Base-by-base conservation (phyloP, 2,113 vertebrate species). In the Meleagris gallopavo region DNA sequence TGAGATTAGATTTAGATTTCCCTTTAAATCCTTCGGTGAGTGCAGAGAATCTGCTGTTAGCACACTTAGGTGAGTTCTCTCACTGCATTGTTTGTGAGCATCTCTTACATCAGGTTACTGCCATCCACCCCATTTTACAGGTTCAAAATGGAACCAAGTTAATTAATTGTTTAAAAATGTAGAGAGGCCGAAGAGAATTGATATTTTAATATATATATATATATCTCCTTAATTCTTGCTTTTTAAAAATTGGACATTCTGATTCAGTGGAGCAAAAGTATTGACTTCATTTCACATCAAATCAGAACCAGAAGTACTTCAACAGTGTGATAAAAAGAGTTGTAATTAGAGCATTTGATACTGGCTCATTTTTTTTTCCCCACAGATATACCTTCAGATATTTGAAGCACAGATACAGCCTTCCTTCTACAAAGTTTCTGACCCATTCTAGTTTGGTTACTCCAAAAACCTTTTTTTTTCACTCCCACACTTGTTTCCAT, bases 1-100 rank as follows among this genome's bases (percentile, higher is more conserved):
- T 89, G 52, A 76, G 62, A 71, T 16, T 45, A 5, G n/a, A 83
- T 89, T 91, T 90, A 50, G 3, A 14, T 55, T 91, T 88, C 50
- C 32, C 21, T 67, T 77, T 16, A 77, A 91, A 62, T 38, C 10
- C 16, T 80, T 91, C 62, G 36, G 18, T 70, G 55, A 82, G 7
- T 32, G 29, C 32, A 36, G 16, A 4, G 5, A 62, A 36, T 19
- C 24, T 24, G 40, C 4, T 50, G 32, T 54, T 69, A 54, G 1
- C 62, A 13, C 12, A 10, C 13, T 41, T 29, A 8, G 24, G 45
- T 41, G 7, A 25, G 58, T 89, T 75, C 9, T 11, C 21, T 72
- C 25, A n/a, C 24, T 16, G 11, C 32, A 20, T 3, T 65, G 11
- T 43, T 61, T 3, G 3, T 60, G 40, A 83, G 6, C 30, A 10